Conservation (phyloP, 2,888 invertebrate species). For the Tanypteryx hageni region DNA sequence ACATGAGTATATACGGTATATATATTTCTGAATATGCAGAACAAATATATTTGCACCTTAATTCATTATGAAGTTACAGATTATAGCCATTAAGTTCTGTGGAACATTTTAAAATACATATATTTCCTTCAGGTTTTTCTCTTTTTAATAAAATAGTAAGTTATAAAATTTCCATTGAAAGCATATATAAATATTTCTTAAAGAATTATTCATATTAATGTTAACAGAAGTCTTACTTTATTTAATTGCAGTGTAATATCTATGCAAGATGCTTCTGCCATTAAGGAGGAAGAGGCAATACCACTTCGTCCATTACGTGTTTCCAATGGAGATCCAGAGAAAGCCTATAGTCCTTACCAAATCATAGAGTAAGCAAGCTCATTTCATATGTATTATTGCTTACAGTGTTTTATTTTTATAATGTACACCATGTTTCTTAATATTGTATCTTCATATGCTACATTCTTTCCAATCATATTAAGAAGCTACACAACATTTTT, state of each 20-base stretch:
- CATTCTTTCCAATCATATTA: constrained; percentile 29
- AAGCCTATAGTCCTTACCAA: constrained; percentile 78
- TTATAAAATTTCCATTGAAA: too few relatives aligned
- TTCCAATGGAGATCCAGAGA: constrained; percentile 82
- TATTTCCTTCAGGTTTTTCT: too few relatives aligned
- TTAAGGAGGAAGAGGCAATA: constrained; percentile 82
- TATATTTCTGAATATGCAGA: too few relatives aligned
- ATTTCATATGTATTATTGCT: constrained; percentile 67
- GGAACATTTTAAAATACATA: too few relatives aligned
- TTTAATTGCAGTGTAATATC: constrained; percentile 70
- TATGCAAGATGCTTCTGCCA: constrained; percentile 70
- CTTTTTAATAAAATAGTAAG: too few relatives aligned
- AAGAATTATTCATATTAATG: neutral
- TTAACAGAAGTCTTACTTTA: constrained; percentile 7
- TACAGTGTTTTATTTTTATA: constrained; percentile 29
- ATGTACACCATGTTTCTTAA: constrained; percentile 27
- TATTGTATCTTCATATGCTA: constrained; percentile 67
- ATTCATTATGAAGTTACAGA: too few relatives aligned
- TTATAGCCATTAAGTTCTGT: too few relatives aligned
- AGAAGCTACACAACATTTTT: constrained; percentile 6
- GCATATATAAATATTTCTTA: too few relatives aligned
- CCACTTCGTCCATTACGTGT: constrained; percentile 85
- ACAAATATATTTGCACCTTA: too few relatives aligned
- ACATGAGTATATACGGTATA: too few relatives aligned
- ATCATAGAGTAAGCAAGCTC: constrained; percentile 83